Evolutionary conservation across 2,888 invertebrate genomes (phyloP).

Genomic region (Podabrus alpinus): DNA sequence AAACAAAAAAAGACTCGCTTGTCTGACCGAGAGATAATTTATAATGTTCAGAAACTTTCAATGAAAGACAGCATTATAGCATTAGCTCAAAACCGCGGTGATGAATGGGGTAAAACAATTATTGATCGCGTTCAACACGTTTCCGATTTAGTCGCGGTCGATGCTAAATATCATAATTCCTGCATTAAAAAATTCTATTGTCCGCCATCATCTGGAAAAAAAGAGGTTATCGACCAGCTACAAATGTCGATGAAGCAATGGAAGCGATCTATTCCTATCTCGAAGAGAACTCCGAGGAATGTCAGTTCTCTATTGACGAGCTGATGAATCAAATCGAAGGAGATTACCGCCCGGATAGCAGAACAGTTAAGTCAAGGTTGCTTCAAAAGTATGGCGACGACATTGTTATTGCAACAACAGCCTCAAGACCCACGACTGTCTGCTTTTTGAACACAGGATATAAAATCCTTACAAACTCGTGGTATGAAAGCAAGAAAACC

Average conservation of each 20-base stretch:
- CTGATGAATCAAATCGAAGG: not conserved
- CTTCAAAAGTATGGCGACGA: not conserved
- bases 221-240: not conserved
- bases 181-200: conserved; percentile 5
- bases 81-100: conserved; percentile 13
- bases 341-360: not conserved
- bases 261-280: not conserved
- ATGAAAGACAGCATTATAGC: conserved; percentile 2
- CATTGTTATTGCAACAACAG: not conserved
- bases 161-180: conserved; percentile 10
- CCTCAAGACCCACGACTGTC: too few species aligned
- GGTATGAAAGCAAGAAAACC: too few species aligned
- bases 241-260: not conserved
- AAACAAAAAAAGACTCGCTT: conserved; percentile 21
- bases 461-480: too few species aligned
- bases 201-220: not conserved
- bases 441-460: too few species aligned
- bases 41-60: not conserved
- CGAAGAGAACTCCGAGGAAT: not conserved
- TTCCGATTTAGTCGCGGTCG: conserved; percentile 17
- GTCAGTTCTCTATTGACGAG: not conserved
- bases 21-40: not conserved
- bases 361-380: not conserved
- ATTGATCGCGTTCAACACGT: conserved; percentile 24
- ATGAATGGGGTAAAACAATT: conserved; percentile 22